A percentile compares a stretch with the other conserved stretches of the same genome.
phyloP scores from a whole-genome alignment of 2,113 vertebrate genomes.

The Zingel zingel region DNA sequence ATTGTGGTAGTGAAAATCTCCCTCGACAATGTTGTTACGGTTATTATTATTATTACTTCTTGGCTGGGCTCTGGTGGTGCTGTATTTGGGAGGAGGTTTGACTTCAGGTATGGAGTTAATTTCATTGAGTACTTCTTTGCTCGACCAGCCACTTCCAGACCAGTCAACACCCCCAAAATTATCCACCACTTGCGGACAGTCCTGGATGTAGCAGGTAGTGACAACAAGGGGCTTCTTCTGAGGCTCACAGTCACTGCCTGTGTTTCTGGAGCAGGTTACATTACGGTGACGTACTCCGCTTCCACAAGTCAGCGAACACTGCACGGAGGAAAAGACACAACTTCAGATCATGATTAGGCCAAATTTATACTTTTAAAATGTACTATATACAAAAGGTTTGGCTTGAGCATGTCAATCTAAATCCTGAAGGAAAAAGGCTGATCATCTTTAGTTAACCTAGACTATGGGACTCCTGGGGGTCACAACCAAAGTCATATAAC shows the following conservation, averaged over 20 bases:
- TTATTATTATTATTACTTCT: slow-evolving; percentile 42
- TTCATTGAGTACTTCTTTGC: slow-evolving; percentile 89
- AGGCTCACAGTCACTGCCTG: slow-evolving; percentile 80
- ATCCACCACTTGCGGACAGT: slow-evolving; percentile 78
- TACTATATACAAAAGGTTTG: too few species aligned
- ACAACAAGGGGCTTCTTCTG: slow-evolving; percentile 74
- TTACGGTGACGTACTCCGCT: slow-evolving; percentile 82
- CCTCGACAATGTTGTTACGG: slow-evolving; percentile 80
- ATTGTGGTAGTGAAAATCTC: slow-evolving; percentile 80
- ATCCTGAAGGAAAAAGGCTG: not conserved
- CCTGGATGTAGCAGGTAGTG: slow-evolving; percentile 71
- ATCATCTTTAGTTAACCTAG: not conserved
- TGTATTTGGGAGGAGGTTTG: slow-evolving; percentile 50
- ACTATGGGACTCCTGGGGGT: not conserved
- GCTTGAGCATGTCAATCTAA: not conserved
- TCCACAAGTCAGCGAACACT: slow-evolving; percentile 93
- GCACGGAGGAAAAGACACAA: slow-evolving; percentile 14
- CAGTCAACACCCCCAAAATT: slow-evolving; percentile 75
- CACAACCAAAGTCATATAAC: not conserved
- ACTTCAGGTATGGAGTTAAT: slow-evolving; percentile 82
- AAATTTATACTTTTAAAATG: not conserved
- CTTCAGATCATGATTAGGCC: not conserved
- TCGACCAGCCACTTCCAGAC: slow-evolving; percentile 93
- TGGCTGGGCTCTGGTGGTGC: slow-evolving; percentile 60
- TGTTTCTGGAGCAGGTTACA: slow-evolving; percentile 87